These are phyloP conservation scores for Cryptotis parvus DNA, from an alignment of 2,113 vertebrate species.

Conservation along the genomic window DNA sequence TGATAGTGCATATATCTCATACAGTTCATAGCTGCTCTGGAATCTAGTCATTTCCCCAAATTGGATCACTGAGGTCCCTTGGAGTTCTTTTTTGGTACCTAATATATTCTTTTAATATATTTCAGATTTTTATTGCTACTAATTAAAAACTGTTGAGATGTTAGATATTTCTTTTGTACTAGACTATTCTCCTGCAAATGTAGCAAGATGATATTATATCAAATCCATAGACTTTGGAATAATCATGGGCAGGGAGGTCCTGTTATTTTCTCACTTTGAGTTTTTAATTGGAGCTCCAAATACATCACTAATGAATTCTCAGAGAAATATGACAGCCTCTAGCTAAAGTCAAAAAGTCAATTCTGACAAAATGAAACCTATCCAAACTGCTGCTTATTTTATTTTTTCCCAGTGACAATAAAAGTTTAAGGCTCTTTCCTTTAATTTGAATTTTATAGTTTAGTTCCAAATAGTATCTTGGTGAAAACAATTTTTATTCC, in stretches of 20 bases:
- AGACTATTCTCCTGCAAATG: neutral
- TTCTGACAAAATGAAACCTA: conserved; percentile 48
- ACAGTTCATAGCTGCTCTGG: neutral
- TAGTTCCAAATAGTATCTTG: conserved; percentile 13
- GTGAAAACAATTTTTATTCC: conserved; percentile 10
- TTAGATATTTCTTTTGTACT: neutral
- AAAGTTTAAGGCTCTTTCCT: neutral
- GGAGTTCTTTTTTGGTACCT: neutral
- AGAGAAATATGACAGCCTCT: conserved; percentile 26
- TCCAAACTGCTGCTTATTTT: neutral
- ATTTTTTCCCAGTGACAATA: neutral
- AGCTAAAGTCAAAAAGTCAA: conserved; percentile 56
- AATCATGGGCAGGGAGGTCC: neutral
- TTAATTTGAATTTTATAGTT: conserved; percentile 37
- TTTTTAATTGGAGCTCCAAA: conserved; percentile 62
- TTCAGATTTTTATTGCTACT: neutral
- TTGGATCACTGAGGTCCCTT: neutral
- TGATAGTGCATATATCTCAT: neutral
- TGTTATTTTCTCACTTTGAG: conserved; percentile 37
- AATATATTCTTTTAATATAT: neutral
- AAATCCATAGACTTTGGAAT: neutral
- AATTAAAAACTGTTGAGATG: neutral
- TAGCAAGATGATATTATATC: neutral
- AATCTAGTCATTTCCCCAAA: neutral
- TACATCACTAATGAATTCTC: conserved; percentile 41